Conservation (phyloP, 2,113 vertebrate genomes). For the Isichthys henryi region DNA sequence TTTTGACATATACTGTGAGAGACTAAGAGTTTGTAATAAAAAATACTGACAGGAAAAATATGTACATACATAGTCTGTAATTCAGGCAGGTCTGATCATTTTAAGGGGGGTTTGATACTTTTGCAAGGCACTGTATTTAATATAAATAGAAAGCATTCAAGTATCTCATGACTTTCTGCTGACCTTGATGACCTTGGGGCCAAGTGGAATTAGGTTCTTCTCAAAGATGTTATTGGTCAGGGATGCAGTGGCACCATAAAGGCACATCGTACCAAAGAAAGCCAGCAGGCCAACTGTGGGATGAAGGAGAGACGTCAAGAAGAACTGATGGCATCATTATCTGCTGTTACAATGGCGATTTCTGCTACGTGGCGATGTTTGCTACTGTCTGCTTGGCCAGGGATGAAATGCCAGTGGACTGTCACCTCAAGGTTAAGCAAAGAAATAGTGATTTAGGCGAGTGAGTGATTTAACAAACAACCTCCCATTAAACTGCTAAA, state of each 20-base stretch:
- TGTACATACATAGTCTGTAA: background rate
- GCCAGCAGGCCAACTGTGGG: conserved; percentile 18
- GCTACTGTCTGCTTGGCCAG: background rate
- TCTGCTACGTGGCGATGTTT: background rate
- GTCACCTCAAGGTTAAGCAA: background rate
- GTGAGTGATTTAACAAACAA: background rate
- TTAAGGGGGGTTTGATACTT: background rate
- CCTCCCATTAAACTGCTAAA: background rate
- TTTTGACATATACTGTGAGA: background rate
- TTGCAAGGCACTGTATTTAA: background rate
- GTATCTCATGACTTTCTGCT: background rate
- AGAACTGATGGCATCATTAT: background rate
- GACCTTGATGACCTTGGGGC: conserved; percentile 21
- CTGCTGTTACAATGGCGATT: background rate
- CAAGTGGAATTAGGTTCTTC: conserved; percentile 25
- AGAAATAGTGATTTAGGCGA: background rate
- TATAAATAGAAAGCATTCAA: no score
- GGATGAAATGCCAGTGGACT: background rate
- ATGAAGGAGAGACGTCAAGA: background rate
- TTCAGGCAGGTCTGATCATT: background rate
- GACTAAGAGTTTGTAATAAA: background rate
- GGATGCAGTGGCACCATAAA: conserved; percentile 22
- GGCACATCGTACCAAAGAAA: conserved; percentile 12
- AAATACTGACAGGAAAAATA: background rate
- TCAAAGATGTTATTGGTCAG: conserved; percentile 25